Conservation (phyloP, 2,888 invertebrate genomes). For the Pocota personata region DNA sequence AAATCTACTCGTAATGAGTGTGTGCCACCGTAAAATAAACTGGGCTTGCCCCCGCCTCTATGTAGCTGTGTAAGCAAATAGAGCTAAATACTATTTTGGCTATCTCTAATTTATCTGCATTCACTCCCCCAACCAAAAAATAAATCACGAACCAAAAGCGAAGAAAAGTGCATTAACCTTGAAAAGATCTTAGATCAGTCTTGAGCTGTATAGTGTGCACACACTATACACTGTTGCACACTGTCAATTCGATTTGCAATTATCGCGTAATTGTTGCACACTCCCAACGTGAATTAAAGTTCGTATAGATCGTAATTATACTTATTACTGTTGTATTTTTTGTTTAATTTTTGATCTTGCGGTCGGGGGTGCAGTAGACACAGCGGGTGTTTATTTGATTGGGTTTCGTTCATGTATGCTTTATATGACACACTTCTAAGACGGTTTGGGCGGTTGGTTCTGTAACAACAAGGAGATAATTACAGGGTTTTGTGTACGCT, state of each 20-base stretch:
- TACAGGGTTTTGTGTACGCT: constrained; percentile 49
- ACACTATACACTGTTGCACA: neutral
- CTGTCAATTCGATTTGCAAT: constrained; percentile 58
- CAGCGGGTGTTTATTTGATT: constrained; percentile 55
- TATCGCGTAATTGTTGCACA: constrained; percentile 66
- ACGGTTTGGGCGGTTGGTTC: constrained; percentile 56
- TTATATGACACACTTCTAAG: constrained; percentile 43
- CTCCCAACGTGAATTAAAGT: constrained; percentile 9
- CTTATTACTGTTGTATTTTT: constrained; percentile 50
- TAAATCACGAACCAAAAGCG: neutral
- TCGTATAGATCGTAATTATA: constrained; percentile 37
- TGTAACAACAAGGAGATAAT: constrained; percentile 59
- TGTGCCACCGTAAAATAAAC: constrained; percentile 36
- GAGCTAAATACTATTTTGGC: constrained; percentile 51
- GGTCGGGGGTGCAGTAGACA: neutral
- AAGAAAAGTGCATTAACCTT: constrained; percentile 63
- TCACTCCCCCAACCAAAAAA: constrained; percentile 27
- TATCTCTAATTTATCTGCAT: constrained; percentile 65
- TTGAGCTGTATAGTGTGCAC: neutral
- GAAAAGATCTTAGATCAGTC: constrained; percentile 2
- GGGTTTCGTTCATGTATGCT: constrained; percentile 10
- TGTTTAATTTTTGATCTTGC: constrained; percentile 23
- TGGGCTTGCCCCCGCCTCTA: constrained; percentile 38
- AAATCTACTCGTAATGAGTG: constrained; percentile 36
- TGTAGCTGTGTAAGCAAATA: neutral